Percentiles rank a stretch among this genome's conserved stretches.
These are phyloP conservation scores for Sycobia sp. DNA, from an alignment of 1,140 invertebrate genomes.

Conservation along the genomic window DNA sequence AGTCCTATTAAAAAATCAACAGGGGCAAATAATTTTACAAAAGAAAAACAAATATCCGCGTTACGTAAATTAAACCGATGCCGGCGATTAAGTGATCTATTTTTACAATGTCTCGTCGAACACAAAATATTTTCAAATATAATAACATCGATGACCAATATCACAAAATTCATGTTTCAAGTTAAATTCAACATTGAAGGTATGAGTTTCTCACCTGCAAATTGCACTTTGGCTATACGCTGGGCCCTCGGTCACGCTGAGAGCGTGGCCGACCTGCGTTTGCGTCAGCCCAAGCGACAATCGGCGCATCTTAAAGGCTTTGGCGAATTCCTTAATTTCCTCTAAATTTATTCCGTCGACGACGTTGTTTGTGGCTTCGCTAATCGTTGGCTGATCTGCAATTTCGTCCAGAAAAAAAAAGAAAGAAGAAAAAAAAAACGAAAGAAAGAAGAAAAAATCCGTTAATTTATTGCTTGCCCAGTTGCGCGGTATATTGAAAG, in stretches of 20 bases:
- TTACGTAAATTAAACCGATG: no score
- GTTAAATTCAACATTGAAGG: not conserved
- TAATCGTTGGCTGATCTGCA: constrained; percentile 87
- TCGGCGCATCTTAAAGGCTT: constrained; percentile 92
- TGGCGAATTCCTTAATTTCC: constrained; percentile 98
- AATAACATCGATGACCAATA: no score
- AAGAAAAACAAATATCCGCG: no score
- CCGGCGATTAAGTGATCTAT: no score
- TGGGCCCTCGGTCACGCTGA: constrained; percentile 94
- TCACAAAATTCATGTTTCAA: constrained; percentile 41
- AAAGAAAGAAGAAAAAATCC: no score
- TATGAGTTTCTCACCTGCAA: constrained; percentile 79
- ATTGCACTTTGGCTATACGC: constrained; percentile 98
- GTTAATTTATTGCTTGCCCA: no score
- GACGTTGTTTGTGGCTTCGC: constrained; percentile 89
- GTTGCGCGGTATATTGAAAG: no score
- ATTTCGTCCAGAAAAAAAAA: constrained; percentile 28
- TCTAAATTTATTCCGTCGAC: constrained; percentile 96
- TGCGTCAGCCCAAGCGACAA: constrained; percentile 93
- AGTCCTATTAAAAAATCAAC: no score
- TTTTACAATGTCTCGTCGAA: no score
- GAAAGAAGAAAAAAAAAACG: no score
- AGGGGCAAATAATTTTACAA: no score
- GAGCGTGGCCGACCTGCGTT: constrained; percentile 92
- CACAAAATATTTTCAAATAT: no score